Evolutionary conservation across 37 sponge, comb jelly and placozoan species (phyloP), one percentile per base, ranked within the genome.

Genomic region (Crambe crambe): DNA sequence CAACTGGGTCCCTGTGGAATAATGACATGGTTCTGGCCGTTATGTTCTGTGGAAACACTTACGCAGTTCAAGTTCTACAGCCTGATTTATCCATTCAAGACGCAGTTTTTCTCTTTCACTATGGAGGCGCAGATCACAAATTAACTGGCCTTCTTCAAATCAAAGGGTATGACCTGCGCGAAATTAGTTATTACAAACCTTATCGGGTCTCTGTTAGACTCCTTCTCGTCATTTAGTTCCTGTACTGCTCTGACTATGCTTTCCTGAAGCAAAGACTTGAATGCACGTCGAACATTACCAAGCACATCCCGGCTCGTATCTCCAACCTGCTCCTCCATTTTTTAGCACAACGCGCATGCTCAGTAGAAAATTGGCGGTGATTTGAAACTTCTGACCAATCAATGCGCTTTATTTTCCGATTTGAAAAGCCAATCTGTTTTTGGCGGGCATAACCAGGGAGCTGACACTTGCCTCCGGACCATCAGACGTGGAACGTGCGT

Each of bases 11-110:
- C n/a, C n/a, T n/a, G n/a, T n/a, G n/a, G n/a, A n/a, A n/a, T n/a
- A n/a, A n/a, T n/a, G n/a, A n/a, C n/a, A n/a, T n/a, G n/a, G n/a
- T n/a, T n/a, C n/a, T n/a, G n/a, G n/a, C n/a, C n/a, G n/a, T n/a
- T n/a, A n/a, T n/a, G n/a, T n/a, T n/a, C n/a, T n/a, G n/a, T n/a
- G n/a, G n/a, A n/a, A 47, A 47, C 12, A 43, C 80, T 70, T 58
- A 80, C 80, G 41, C 56, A 83, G 43, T 29, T 83, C 76, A 9
- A 83, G 76, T 57, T 76, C 68, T 38, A 37, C 42, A n/a, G 31
- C 0, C 26, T 31, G 34, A 44, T 65, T 43, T 3, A 56, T 68
- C 41, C 65, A 22, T 34, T 56, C 58, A 5, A 29, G 56, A 30
- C 65, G 31, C 58, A 83, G 57, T 38, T 44, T 21, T 22, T 75